phyloP scores from a whole-genome alignment of 2,888 invertebrate species.

The Hofmannophila pseudospretella region DNA sequence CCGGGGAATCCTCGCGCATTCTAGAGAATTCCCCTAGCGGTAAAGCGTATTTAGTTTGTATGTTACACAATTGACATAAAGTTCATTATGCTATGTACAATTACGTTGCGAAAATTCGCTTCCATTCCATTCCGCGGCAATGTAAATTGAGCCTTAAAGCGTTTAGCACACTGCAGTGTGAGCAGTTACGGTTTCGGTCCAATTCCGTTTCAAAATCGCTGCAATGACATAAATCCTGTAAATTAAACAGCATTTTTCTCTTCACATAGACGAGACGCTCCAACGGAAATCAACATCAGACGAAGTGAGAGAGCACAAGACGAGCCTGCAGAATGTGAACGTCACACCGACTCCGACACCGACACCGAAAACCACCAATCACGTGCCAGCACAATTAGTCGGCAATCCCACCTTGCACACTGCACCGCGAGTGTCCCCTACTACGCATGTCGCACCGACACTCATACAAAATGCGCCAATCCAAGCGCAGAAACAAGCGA shows the following conservation, averaged over 20 bases:
- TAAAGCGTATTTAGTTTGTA: too few species aligned
- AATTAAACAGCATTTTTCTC: conserved; percentile 18
- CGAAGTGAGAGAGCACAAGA: conserved; percentile 66
- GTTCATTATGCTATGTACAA: too few species aligned
- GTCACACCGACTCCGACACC: conserved; percentile 23
- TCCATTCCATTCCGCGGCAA: too few species aligned
- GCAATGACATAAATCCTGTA: too few species aligned
- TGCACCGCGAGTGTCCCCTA: conserved; percentile 14
- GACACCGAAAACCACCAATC: conserved; percentile 26
- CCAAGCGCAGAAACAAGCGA: conserved; percentile 30
- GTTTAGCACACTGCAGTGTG: too few species aligned
- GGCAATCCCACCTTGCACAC: conserved; percentile 39
- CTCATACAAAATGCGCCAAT: conserved; percentile 22
- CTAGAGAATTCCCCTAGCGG: too few species aligned
- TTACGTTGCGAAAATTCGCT: too few species aligned
- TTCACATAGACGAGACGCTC: conserved; percentile 43
- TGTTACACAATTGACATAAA: too few species aligned
- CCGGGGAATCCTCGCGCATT: too few species aligned
- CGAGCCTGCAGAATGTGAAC: conserved; percentile 58
- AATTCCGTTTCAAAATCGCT: too few species aligned
- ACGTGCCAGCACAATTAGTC: conserved; percentile 38
- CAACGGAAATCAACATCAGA: conserved; percentile 65
- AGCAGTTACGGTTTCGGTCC: too few species aligned
- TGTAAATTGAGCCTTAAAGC: too few species aligned
- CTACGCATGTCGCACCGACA: conserved; percentile 23